Evolutionary conservation across 2,113 vertebrate genomes (phyloP), one percentile per base, ranked within the genome.

Genomic region (Ptychochromis oligacanthus): DNA sequence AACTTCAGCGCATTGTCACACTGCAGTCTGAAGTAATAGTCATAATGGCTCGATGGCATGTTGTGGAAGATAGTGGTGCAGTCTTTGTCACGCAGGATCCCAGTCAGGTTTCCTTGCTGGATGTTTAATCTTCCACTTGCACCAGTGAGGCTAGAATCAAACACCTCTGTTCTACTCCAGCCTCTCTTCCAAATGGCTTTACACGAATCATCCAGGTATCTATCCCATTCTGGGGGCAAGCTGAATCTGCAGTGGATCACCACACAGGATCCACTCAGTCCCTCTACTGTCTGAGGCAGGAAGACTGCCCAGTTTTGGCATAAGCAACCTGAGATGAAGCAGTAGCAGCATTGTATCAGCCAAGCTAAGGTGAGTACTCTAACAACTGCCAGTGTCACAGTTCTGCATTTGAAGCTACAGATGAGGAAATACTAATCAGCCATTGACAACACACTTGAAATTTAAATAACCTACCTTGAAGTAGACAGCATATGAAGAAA

Each of bases 21-120:
- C 26, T 93, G 78, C 76, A 94, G 65, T 65, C 93, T 90, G 78
- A 95, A 93, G 81, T 86, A 88, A 34, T 92, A 94, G 62, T 88
- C 82, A 3, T 84, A 34, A 8, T 90, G 40, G 34, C 67, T 31
- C 0, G 54, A 1, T 1, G 77, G 77, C 40, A 94, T 28, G 80
- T 89, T 86, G 78, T 80, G 24, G 75, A 95, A 88, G 79, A 93
- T 38, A 75, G 89, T 93, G 87, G 90, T 93, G 89, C 94, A 95
- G 80, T 94, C 81, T 75, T 89, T 92, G 3, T 89, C 31, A 0
- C 6, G 70, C 56, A 95, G 70, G 62, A 14, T 62, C 52, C 94
- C 94, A 0, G 65, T 88, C 5, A 94, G 82, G 52, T 85, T 85
- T 67, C 93, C 93, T 13, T 91, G 91, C 57, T 92, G 28, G 49